Evolutionary conservation across 2,797 vertebrate genomes (phyloP), one percentile per base, ranked within the genome.

Genomic region (Sebastes kiyomatsui): DNA sequence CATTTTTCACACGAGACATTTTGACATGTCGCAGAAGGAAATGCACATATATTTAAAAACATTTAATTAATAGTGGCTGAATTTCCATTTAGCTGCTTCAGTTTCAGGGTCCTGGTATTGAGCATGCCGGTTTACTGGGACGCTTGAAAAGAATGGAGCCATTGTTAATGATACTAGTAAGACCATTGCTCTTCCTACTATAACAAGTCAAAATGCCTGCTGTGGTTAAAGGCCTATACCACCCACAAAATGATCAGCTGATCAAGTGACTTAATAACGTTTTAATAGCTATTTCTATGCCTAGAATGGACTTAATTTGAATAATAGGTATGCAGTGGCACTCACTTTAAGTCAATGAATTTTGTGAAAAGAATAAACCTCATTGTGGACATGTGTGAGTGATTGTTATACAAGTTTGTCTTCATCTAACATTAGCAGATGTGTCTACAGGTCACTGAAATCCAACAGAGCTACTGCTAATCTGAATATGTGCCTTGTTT

Each of bases 361-460:
- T 58, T 71, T 76, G 70, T 86, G 54, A 77, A 67, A 65, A 74
- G 8, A 38, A 91, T 86, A 88, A 84, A 83, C 55, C 54, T 79
- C 58, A 61, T 80, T 82, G 59, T 89, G 73, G 76, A 90, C 20
- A 52, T 64, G 72, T 60, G 65, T 52, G 61, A 75, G 14, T 60
- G 46, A 56, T 12, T 71, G 16, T 4, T 27, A 8, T 32, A 46
- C 25, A 52, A 13, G 7, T 32, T 38, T 2, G 0, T 3, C 28
- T 13, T 69, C 16, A 52, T 33, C 56, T 67, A 42, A 32, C 56
- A 13, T 10, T 7, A 46, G 25, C 4, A 11, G 27, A 32, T 12
- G 1, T 65, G 35, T 38, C 35, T 13, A 38, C 35, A 38, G 35
- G 8, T 60, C 7, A 13, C 20, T 62, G n/a, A 46, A 55, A 38